Evolutionary conservation across 2,888 invertebrate species (phyloP).

Genomic region (Himalopsyche anomala): DNA sequence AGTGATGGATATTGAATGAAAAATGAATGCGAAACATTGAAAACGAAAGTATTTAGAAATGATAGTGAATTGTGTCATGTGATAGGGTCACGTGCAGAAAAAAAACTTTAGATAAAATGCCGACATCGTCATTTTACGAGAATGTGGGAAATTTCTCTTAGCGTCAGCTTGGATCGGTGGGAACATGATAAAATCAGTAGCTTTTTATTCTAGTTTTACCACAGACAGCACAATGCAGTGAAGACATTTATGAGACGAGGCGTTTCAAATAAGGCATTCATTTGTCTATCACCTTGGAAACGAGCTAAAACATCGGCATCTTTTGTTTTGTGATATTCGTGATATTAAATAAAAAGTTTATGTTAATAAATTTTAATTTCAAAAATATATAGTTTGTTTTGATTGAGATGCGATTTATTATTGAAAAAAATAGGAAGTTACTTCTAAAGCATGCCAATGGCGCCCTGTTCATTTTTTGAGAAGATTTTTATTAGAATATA

Average conservation of each 20-base stretch:
- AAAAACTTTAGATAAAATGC: not conserved
- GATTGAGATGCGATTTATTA: too few relatives aligned
- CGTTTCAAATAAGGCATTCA: slow-evolving; percentile 10
- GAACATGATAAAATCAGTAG: not conserved
- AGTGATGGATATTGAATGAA: too few relatives aligned
- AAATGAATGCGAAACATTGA: not conserved
- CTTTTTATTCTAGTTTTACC: not conserved
- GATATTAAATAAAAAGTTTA: too few relatives aligned
- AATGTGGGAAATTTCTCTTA: slow-evolving; percentile 32
- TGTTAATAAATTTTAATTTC: too few relatives aligned
- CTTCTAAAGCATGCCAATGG: too few relatives aligned
- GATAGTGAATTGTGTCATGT: slow-evolving; percentile 1
- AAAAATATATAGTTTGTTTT: too few relatives aligned
- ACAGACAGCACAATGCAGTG: slow-evolving; percentile 7
- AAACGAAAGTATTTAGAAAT: not conserved
- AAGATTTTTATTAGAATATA: too few relatives aligned
- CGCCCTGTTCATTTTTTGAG: too few relatives aligned
- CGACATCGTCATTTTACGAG: not conserved
- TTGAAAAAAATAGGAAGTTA: too few relatives aligned
- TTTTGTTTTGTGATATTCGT: not conserved
- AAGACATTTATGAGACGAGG: slow-evolving; percentile 39
- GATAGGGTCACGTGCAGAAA: not conserved
- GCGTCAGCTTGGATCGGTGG: not conserved
- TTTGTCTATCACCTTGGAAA: slow-evolving; percentile 40
- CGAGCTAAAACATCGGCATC: slow-evolving; percentile 6